Evolutionary conservation across 2,797 vertebrate genomes (phyloP).

Genomic region (Chaenodraco wilsoni): DNA sequence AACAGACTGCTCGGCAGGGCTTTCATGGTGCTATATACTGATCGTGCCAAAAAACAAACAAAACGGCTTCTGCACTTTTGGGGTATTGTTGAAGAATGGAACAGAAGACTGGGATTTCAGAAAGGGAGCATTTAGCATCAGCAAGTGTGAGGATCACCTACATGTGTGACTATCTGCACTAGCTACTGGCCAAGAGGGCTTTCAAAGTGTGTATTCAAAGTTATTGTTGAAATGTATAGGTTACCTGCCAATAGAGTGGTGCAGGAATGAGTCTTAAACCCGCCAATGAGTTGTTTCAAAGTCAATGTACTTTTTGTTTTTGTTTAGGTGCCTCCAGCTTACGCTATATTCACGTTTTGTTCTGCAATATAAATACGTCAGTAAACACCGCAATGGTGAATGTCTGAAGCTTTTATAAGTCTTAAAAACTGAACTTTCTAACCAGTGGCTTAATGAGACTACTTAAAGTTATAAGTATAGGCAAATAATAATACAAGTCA

Average conservation of each 20-base stretch:
- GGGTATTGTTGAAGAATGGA: slow-evolving; percentile 49
- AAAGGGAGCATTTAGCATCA: slow-evolving; percentile 42
- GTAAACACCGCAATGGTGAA: no score
- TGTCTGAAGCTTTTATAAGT: no score
- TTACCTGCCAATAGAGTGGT: neutral
- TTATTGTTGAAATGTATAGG: slow-evolving; percentile 34
- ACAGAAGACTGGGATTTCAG: slow-evolving; percentile 30
- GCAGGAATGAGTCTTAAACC: no score
- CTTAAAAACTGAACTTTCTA: no score
- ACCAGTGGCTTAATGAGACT: no score
- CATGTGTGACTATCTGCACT: slow-evolving; percentile 37
- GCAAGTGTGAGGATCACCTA: slow-evolving; percentile 47
- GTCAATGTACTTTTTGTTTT: no score
- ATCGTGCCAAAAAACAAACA: slow-evolving; percentile 72
- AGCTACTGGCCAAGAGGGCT: slow-evolving; percentile 32
- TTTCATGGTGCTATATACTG: slow-evolving; percentile 70
- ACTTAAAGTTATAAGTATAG: no score
- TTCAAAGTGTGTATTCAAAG: slow-evolving; percentile 35
- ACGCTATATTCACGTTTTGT: no score
- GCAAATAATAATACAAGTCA: no score
- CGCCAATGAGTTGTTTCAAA: no score
- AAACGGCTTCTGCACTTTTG: slow-evolving; percentile 52
- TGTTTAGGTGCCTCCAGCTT: no score
- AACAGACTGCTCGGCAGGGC: slow-evolving; percentile 61
- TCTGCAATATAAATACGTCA: no score